phyloP scores from a whole-genome alignment of 2,888 invertebrate genomes.

The Pammene fasciana region DNA sequence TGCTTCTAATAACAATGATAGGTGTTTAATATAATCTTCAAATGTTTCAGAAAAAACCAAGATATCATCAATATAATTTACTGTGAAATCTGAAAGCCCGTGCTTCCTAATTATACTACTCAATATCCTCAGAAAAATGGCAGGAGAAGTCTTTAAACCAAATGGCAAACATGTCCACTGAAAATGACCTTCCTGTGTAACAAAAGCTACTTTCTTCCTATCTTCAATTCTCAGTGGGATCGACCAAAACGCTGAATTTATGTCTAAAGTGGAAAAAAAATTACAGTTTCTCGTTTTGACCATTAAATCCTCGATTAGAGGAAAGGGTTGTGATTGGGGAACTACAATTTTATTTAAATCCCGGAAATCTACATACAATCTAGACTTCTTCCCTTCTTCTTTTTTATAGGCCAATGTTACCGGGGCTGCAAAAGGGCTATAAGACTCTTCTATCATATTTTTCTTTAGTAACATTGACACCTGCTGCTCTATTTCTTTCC shows the following conservation, averaged over 20 bases:
- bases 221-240: no score
- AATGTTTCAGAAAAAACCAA: conserved; percentile 48
- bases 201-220: conserved; percentile 49
- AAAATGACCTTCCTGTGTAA: no score
- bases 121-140: conserved; percentile 59
- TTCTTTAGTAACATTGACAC: conserved; percentile 44
- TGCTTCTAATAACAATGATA: conserved; percentile 44
- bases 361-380: no score
- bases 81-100: conserved; percentile 41
- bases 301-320: conserved; percentile 51
- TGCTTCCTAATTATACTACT: conserved; percentile 49
- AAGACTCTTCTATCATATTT: conserved; percentile 46
- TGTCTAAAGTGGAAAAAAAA: conserved; percentile 50
- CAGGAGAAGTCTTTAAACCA: conserved; percentile 58
- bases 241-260: conserved; percentile 58
- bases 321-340: no score
- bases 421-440: conserved; percentile 48
- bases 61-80: conserved; percentile 43
- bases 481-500: no score
- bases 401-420: conserved; percentile 47
- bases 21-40: conserved; percentile 45
- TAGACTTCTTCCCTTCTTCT: no score
- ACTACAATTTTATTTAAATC: no score
- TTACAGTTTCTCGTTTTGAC: conserved; percentile 50
- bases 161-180: conserved; percentile 51